Base-by-base conservation (phyloP, 2,797 vertebrate species). In the Periparus ater region DNA sequence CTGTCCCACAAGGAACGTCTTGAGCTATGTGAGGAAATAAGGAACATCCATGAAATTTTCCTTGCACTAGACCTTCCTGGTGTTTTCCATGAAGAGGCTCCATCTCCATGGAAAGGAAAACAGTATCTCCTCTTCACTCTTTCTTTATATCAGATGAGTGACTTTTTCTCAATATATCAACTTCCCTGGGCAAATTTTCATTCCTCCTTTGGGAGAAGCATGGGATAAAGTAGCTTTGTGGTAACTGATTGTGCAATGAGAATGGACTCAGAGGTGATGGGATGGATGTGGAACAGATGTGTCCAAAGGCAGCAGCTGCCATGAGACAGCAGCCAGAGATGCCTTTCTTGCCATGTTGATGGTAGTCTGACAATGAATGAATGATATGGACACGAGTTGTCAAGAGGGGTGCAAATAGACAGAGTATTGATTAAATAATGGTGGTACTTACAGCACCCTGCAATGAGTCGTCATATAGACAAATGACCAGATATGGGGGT, bases 391-490 rank as follows among this genome's bases (percentile, higher is more conserved):
- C 74, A 76, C 54, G 91, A 75, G 67, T 66, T 96, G 89, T 84
- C 65, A 85, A 67, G 81, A 95, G 6, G 20, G 71, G 63, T 78
- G 47, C 85, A 78, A 30, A 80, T 11, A 89, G 63, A 79, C 53
- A 92, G 62, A 73, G 51, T 71, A 55, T 79, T 93, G 96, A 95
- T 96, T 92, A 94, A 95, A 94, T 72, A 88, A 93, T 81, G 88
- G 76, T 84, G 90, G 95, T 91, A 81, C 67, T 81, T 86, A 91
- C 12, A 79, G 79, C 75, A 88, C 68, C 92, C 95, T 96, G 78
- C 92, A 85, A 91, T 91, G 95, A 96, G 61, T 88, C 89, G 84
- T 91, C 78, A n/a, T 36, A 78, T 10, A 96, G 92, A 96, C 77
- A 97, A 97, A 97, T 92, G 79, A 57, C 66, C 74, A 73, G 77